These are phyloP conservation scores for Mesorhabditis belari DNA, from an alignment of 2,888 invertebrate genomes.

Conservation along the genomic window DNA sequence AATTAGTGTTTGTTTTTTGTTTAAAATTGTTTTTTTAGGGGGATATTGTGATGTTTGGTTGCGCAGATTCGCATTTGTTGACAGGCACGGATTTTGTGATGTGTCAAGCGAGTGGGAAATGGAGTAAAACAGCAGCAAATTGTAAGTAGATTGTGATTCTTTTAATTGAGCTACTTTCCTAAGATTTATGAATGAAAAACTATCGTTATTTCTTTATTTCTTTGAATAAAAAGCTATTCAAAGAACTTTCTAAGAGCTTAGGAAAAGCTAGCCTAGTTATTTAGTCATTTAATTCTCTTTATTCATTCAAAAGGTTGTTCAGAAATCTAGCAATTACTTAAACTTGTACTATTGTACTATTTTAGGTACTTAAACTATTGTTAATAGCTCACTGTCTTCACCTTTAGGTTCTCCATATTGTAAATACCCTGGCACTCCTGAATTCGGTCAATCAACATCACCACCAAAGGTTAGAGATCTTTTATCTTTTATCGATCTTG, in stretches of 20 bases:
- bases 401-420: constrained; percentile 33
- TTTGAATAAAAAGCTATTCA: not conserved
- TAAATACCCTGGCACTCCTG: constrained; percentile 38
- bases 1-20: constrained; percentile 8
- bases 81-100: constrained; percentile 82
- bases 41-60: constrained; percentile 78
- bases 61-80: constrained; percentile 79
- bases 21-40: constrained; percentile 67
- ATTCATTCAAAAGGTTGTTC: not conserved
- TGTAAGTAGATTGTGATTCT: constrained; percentile 16
- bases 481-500: not conserved
- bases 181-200: not conserved
- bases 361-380: too few relatives aligned
- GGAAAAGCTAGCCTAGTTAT: not conserved
- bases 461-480: constrained; percentile 14
- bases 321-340: too few relatives aligned
- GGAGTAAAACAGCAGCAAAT: constrained; percentile 57
- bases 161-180: not conserved
- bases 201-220: not conserved
- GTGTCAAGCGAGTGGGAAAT: constrained; percentile 77
- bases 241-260: not conserved
- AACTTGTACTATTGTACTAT: too few relatives aligned
- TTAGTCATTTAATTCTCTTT: not conserved
- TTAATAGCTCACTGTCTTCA: too few relatives aligned
- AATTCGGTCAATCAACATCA: constrained; percentile 40